A percentile compares a stretch with the other conserved stretches of the same genome.
Evolutionary conservation across 1,140 invertebrate species (phyloP).

Genomic region (Patella vulgata): DNA sequence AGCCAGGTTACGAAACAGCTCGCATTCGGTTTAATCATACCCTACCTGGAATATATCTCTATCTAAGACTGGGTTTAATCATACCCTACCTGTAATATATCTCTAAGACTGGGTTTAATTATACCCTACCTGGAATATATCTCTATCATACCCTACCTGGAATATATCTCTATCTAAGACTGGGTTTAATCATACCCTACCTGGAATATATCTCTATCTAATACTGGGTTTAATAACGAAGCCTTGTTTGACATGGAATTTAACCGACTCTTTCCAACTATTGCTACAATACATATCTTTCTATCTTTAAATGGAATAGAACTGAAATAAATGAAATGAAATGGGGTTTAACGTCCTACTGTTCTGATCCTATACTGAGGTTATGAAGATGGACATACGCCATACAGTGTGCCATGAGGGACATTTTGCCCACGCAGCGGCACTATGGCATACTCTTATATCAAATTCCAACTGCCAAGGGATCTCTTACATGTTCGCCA

Average conservation of each 20-base stretch:
- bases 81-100: slow-evolving; percentile 69
- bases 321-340: slow-evolving; percentile 33
- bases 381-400: too few species aligned
- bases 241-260: slow-evolving; percentile 73
- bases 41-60: slow-evolving; percentile 69
- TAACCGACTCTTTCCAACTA: slow-evolving; percentile 76
- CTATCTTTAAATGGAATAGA: slow-evolving; percentile 37
- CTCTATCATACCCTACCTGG: too few species aligned
- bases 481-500: too few species aligned
- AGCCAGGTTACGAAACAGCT: too few species aligned
- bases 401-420: too few species aligned
- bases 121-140: too few species aligned
- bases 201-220: slow-evolving; percentile 69
- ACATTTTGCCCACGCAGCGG: too few species aligned
- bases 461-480: too few species aligned
- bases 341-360: too few species aligned
- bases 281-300: slow-evolving; percentile 73
- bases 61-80: slow-evolving; percentile 69
- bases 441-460: too few species aligned
- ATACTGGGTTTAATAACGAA: slow-evolving; percentile 69
- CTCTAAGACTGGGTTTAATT: slow-evolving; percentile 69
- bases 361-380: too few species aligned
- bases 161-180: slow-evolving; percentile 69
- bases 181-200: slow-evolving; percentile 70
- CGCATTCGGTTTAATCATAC: too few species aligned